phyloP scores from a whole-genome alignment of 2,113 vertebrate genomes.

The Myxocyprinus asiaticus region DNA sequence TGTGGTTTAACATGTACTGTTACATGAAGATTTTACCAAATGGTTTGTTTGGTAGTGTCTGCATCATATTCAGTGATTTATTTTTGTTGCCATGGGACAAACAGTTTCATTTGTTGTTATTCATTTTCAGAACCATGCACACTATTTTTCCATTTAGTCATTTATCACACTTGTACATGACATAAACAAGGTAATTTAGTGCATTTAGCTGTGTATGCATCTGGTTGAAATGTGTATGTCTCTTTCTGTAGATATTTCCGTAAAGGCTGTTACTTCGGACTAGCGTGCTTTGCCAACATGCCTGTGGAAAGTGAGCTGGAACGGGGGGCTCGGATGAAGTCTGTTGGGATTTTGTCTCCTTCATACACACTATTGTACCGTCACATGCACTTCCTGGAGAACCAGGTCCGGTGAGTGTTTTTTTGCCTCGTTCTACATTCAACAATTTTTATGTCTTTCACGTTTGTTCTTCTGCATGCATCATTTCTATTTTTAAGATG shows the following conservation, averaged over 20 bases:
- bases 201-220: background rate
- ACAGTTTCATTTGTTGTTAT: background rate
- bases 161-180: background rate
- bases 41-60: background rate
- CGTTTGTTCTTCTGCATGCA: background rate
- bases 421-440: background rate
- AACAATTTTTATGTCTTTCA: too few relatives aligned
- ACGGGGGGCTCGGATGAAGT: conserved; percentile 96
- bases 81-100: background rate
- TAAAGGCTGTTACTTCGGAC: conserved; percentile 92
- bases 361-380: conserved; percentile 95
- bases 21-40: too few relatives aligned
- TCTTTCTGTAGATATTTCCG: conserved; percentile 87
- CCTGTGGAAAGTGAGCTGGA: conserved; percentile 95
- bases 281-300: conserved; percentile 99
- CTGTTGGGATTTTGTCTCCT: conserved; percentile 93
- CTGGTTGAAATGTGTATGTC: background rate
- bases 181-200: background rate
- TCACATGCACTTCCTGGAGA: conserved; percentile 99
- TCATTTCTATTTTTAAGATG: conserved; percentile 40
- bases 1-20: too few relatives aligned
- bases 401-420: conserved; percentile 89
- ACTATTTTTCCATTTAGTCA: too few relatives aligned
- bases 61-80: too few relatives aligned
- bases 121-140: background rate